Evolutionary conservation across 2,113 vertebrate species (phyloP).

Genomic region (Pangasianodon gigas): DNA sequence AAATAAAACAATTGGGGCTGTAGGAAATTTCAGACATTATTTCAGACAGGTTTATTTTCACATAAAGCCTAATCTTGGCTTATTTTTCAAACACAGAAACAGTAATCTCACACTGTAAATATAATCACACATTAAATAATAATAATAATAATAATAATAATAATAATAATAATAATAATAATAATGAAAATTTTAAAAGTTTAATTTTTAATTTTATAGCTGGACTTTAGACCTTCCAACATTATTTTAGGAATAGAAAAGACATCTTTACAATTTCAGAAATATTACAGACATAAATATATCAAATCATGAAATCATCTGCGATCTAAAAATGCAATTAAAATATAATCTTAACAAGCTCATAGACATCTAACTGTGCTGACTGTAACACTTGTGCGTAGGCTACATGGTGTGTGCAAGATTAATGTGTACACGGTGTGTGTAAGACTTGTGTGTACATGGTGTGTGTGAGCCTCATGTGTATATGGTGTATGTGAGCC

Average conservation of each 20-base stretch:
- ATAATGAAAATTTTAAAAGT: background rate
- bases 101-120: background rate
- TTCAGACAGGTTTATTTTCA: background rate
- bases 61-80: background rate
- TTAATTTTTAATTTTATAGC: background rate
- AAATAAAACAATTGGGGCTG: background rate
- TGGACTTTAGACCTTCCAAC: background rate
- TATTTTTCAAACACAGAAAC: background rate
- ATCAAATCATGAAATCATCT: background rate
- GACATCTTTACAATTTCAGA: background rate
- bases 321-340: background rate
- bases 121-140: background rate
- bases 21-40: background rate
- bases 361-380: background rate
- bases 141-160: background rate
- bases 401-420: background rate
- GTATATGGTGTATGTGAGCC: background rate
- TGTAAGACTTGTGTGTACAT: background rate
- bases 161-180: constrained; percentile 13
- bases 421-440: background rate
- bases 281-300: background rate
- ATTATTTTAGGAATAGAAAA: background rate
- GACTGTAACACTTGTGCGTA: background rate
- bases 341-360: background rate
- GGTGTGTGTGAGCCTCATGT: background rate